Base-by-base conservation (phyloP, 2,113 vertebrate species). In the Chionodraco myersi region DNA sequence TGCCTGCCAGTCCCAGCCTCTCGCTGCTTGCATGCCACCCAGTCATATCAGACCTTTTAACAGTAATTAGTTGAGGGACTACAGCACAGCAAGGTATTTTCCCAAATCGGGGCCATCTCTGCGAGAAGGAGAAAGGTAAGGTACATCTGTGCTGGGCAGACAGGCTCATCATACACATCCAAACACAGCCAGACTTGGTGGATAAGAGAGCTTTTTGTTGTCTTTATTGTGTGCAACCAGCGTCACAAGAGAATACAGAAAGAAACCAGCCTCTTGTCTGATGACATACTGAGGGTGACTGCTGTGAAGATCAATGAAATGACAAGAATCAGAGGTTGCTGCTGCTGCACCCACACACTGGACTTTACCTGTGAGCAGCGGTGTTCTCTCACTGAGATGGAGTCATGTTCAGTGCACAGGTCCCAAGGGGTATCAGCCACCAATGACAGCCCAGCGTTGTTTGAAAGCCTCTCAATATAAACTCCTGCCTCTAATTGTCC, bases 401-500 rank as follows among this genome's bases (percentile, higher is more conserved):
- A 66, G 72, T 81, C 44, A 18, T 77, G 67, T 80, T 85, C 41
- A n/a, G 65, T 51, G 36, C 71, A 65, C 45, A 66, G 15, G 30
- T 88, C 85, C 79, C 79, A 0, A 10, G 69, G 70, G 79, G 79
- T 67, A 73, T 77, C 80, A 81, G 80, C 80, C 83, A 11, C 89
- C 87, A 89, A 86, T 88, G 86, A 90, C 77, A 79, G 72, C 87
- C 82, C 82, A 62, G 79, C 78, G 9, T 82, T 36, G 48, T 93
- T 91, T 88, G 84, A 93, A 91, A 83, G 84, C 78, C 85, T 86
- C 86, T 92, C 82, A 86, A 78, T 80, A 68, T 92, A 87, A 89
- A 92, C 86, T 83, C 82, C 82, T 87, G 78, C 75, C 83, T 91
- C 89, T 94, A 94, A 94, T 94, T 94, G 90, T 91, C 89, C 87